A percentile compares a stretch with the other conserved stretches of the same genome.
phyloP scores from a whole-genome alignment of 1,140 invertebrate genomes.

The Saxidomus purpurata region DNA sequence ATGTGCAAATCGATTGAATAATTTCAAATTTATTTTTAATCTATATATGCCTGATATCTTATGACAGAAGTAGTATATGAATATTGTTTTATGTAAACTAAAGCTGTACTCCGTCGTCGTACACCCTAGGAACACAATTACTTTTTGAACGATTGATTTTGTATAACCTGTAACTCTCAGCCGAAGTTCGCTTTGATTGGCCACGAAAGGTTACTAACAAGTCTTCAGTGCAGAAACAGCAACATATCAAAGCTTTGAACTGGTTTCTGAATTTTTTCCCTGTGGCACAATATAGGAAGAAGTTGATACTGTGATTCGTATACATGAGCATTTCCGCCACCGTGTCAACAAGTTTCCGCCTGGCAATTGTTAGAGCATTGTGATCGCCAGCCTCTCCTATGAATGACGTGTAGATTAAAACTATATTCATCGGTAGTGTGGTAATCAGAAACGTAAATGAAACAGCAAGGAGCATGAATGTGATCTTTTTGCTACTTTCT shows the following conservation, averaged over 20 bases:
- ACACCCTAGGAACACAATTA: neutral
- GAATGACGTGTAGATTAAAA: slow-evolving; percentile 77
- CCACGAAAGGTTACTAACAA: neutral
- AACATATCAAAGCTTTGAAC: slow-evolving; percentile 38
- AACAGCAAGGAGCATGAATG: slow-evolving; percentile 83
- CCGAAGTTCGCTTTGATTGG: neutral
- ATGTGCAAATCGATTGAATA: no score
- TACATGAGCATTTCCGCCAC: slow-evolving; percentile 85
- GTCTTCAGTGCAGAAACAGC: neutral
- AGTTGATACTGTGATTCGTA: slow-evolving; percentile 86
- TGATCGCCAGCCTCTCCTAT: slow-evolving; percentile 66
- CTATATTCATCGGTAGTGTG: slow-evolving; percentile 85
- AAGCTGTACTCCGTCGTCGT: neutral
- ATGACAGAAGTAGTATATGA: no score
- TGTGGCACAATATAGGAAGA: slow-evolving; percentile 86
- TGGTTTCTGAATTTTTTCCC: slow-evolving; percentile 85
- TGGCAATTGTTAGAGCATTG: slow-evolving; percentile 69
- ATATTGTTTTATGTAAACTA: neutral
- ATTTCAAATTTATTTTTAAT: no score
- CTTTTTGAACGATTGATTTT: neutral
- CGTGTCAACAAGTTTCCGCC: slow-evolving; percentile 73
- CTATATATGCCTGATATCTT: no score
- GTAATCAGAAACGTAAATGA: slow-evolving; percentile 84
- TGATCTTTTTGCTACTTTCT: slow-evolving; percentile 78
- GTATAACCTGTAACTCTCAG: neutral